Conservation (phyloP, 2,888 invertebrate genomes). For the Mesorhabditis spiculigera region DNA sequence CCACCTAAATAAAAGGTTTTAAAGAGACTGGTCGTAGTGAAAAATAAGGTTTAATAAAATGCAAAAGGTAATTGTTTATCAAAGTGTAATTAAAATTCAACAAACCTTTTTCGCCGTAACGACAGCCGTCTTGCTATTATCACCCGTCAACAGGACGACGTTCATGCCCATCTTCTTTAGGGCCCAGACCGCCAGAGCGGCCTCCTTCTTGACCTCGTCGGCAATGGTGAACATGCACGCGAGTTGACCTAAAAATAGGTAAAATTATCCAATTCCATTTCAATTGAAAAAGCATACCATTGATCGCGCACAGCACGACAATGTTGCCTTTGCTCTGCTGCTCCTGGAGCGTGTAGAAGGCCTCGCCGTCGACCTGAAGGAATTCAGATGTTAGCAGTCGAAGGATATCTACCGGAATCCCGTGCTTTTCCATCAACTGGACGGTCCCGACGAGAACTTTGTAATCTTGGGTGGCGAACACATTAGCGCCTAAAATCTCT, state of each 20-base stretch:
- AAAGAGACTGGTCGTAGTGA: not conserved
- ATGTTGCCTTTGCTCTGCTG: slow-evolving; percentile 87
- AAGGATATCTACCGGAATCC: slow-evolving; percentile 63
- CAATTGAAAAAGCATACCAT: slow-evolving; percentile 66
- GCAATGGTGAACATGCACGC: slow-evolving; percentile 85
- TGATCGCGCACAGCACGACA: slow-evolving; percentile 82
- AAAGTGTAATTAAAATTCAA: not conserved
- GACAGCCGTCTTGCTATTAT: slow-evolving; percentile 89
- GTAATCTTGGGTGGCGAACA: slow-evolving; percentile 12
- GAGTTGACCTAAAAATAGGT: slow-evolving; percentile 67
- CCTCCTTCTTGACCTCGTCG: slow-evolving; percentile 93
- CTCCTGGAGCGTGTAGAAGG: slow-evolving; percentile 74
- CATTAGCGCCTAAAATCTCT: slow-evolving; percentile 11
- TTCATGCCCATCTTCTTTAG: slow-evolving; percentile 78
- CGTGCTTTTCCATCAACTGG: slow-evolving; percentile 92
- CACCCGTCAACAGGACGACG: slow-evolving; percentile 90
- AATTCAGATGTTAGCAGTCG: not conserved
- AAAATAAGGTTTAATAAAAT: not conserved
- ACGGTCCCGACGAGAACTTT: slow-evolving; percentile 82
- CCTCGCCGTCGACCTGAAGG: slow-evolving; percentile 69
- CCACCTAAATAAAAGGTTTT: slow-evolving; percentile 69
- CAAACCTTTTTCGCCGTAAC: slow-evolving; percentile 60
- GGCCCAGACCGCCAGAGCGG: slow-evolving; percentile 84
- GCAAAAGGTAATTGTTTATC: not conserved
- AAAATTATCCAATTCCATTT: not conserved